Evolutionary conservation across 2,797 vertebrate species (phyloP), one percentile per base, ranked within the genome.

Genomic region (Serranus cabrilla): DNA sequence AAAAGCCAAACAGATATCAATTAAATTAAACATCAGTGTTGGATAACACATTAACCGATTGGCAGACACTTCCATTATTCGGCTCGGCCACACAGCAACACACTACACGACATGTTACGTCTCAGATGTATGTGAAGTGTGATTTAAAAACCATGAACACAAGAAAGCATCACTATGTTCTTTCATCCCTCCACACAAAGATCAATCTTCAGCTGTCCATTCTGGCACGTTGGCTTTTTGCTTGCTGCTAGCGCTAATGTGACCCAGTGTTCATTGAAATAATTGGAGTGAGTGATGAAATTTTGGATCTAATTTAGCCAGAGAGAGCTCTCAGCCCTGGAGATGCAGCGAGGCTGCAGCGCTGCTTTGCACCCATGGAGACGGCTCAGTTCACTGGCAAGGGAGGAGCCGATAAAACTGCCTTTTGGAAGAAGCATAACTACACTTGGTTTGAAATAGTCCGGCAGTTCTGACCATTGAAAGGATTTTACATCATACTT

Each of bases 241-340:
- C 63, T 34, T 18, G 74, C 70, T 64, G 55, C 50, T 39, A 16
- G 25, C 18, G 1, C 58, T 64, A 23, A 71, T 43, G 47, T 80
- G 79, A 85, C 71, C 68, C 47, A 25, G 59, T 57, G 69, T 80
- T 87, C 79, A 78, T 59, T 69, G 85, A 81, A 87, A 61, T 92
- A 83, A 92, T 83, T 84, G 68, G 61, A 74, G 65, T 49, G 76
- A 89, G 70, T 64, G 62, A 87, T 89, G 61, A 76, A 81, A 80
- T 83, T 89, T 78, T 51, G 71, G 75, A 88, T 91, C 72, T 84
- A 76, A 86, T 90, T 91, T 73, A 73, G 50, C 74, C 73, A 45
- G 47, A 51, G 66, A 82, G 56, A 76, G 66, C 71, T 86, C 70
- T 81, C 74, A 83, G 90, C 82, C 81, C 74, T 31, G 27, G 74